Conservation (phyloP, 2,888 invertebrate genomes). For the Disparrhopalites patrizii region DNA sequence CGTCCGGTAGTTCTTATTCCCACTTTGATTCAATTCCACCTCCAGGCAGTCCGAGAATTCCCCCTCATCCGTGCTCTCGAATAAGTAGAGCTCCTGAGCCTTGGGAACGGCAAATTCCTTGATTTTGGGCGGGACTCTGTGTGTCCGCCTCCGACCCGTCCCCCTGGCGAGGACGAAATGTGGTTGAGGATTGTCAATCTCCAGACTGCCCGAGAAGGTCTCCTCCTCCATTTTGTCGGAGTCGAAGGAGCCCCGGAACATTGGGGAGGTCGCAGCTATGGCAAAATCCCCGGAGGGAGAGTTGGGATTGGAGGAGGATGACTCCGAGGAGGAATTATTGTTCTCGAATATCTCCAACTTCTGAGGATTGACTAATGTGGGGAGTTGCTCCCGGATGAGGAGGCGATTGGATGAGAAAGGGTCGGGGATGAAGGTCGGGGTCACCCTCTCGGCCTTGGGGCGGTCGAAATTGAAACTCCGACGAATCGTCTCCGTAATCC, state of each 20-base stretch:
- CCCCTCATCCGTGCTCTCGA: constrained; percentile 22
- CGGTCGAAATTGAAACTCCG: constrained; percentile 18
- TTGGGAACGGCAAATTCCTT: constrained; percentile 16
- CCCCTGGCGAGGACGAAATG: constrained; percentile 2
- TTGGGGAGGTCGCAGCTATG: not conserved
- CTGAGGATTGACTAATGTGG: constrained; percentile 38
- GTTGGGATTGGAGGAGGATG: not conserved
- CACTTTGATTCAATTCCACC: constrained; percentile 17
- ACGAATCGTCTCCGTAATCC: constrained; percentile 42
- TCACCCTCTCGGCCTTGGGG: not conserved
- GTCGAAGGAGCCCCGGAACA: not conserved
- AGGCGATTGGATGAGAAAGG: constrained; percentile 3
- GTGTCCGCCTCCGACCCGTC: constrained; percentile 12
- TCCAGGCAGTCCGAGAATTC: constrained; percentile 26
- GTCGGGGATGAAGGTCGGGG: not conserved
- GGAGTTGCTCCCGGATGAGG: constrained; percentile 28
- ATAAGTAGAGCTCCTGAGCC: not conserved
- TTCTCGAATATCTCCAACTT: constrained; percentile 7
- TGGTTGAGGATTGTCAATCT: not conserved
- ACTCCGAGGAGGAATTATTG: not conserved
- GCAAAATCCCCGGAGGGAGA: constrained; percentile 1
- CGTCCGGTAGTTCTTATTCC: constrained; percentile 18
- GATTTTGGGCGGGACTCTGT: constrained; percentile 7
- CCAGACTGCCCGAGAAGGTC: not conserved
- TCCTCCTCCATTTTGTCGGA: not conserved